Base-by-base conservation (phyloP, 2,113 vertebrate species). In the Shinisaurus crocodilurus region DNA sequence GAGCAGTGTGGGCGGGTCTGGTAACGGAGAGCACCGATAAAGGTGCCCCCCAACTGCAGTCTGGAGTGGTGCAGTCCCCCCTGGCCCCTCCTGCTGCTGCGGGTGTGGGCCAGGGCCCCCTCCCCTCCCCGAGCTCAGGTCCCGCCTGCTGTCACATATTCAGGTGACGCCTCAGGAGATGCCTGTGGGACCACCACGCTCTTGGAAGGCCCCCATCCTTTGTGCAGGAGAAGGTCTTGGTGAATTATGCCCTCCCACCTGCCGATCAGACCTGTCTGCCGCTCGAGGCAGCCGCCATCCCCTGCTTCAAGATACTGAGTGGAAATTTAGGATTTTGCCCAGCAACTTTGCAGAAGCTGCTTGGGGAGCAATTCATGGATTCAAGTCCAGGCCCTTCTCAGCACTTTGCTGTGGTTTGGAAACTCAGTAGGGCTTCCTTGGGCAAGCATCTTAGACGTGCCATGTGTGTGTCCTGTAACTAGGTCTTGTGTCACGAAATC, bases 401-500 rank as follows among this genome's bases (percentile, higher is more conserved):
- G 37, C 20, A 40, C 60, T 67, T 40, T 8, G 13, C 27, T 34
- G 60, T 16, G 27, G 40, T 34, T 67, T 40, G 40, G 27, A 5
- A 32, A 48, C 12, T 16, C 15, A 15, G 43, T 1, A 3, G 83
- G 40, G n/a, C 90, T 37, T 43, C 70, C 29, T 29, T 45, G 75
- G 54, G 37, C 82, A 91, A 57, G 91, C 16, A 32, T 32, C 27
- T 82, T 91, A 63, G 29, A 75, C 27, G 1, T 85, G 32, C 45
- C 50, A 20, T 10, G 5, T 29, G 27, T 72, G 70, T 12, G 32
- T 92, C 80, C 40, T 50, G 40, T 67, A 37, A 1, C 77, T 91
- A 99, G 99, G 99, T 48, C 97, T 99, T 74, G 98, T 99, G 70
- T 98, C 99, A 50, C 97, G 99, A 85, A 98, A 98, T 67, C 98